These are phyloP conservation scores for Archips xylosteana DNA, from an alignment of 2,888 invertebrate species.

Conservation along the genomic window DNA sequence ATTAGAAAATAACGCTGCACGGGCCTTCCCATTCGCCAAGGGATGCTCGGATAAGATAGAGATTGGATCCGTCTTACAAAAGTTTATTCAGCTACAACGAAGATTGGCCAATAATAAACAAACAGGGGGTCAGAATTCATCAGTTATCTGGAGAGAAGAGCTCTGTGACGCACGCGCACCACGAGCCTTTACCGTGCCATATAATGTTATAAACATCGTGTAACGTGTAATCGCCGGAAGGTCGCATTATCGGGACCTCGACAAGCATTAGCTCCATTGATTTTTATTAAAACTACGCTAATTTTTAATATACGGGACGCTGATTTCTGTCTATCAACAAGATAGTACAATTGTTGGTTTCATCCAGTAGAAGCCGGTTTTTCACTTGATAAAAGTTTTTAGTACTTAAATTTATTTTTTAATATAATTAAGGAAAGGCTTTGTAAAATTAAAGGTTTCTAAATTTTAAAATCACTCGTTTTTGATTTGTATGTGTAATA, in stretches of 20 bases:
- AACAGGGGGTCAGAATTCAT: slow-evolving; percentile 62
- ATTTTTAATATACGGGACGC: slow-evolving; percentile 46
- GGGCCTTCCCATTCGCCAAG: neutral
- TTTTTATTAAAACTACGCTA: slow-evolving; percentile 28
- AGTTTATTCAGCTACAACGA: neutral
- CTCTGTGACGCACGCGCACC: slow-evolving; percentile 38
- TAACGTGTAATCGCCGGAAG: slow-evolving; percentile 47
- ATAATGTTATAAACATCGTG: slow-evolving; percentile 37
- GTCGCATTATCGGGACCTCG: slow-evolving; percentile 54
- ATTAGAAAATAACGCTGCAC: neutral
- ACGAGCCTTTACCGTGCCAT: slow-evolving; percentile 41
- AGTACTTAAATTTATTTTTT: neutral
- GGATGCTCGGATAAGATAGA: neutral
- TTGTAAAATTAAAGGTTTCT: too few species aligned
- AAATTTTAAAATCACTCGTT: too few species aligned
- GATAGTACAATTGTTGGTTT: neutral
- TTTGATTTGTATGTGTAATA: too few species aligned
- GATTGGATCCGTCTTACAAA: neutral
- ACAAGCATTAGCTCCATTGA: slow-evolving; percentile 45
- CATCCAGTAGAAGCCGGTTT: slow-evolving; percentile 24
- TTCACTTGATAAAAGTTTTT: neutral
- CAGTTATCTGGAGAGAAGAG: slow-evolving; percentile 40
- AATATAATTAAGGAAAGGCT: neutral
- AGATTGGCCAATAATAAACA: slow-evolving; percentile 43
- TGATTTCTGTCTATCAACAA: slow-evolving; percentile 10